Evolutionary conservation across 2,113 vertebrate genomes (phyloP), one percentile per base, ranked within the genome.

Genomic region (Myxocyprinus asiaticus): DNA sequence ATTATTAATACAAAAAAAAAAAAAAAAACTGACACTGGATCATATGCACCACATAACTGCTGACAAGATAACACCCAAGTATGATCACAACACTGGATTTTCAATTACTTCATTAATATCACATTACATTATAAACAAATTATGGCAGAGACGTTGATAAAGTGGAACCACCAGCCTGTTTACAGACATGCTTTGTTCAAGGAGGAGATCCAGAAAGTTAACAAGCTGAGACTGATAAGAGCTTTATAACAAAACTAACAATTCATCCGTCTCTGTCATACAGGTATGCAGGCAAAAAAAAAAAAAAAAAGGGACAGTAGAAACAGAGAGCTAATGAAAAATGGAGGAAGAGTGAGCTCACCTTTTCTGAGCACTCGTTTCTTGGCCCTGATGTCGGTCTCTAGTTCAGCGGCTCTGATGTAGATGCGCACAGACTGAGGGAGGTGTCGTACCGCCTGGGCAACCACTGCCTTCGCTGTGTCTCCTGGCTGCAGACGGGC

Each of bases 311-410:
- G n/a, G 17, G 47, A 3, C 22, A 33, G 22, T 33, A 9, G 50
- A 56, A 6, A 53, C 7, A 65, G 50, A 50, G 59, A 4, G 33
- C 4, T 2, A 33, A 22, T 3, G 10, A 42, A 7, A 11, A 12
- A 7, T 17, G 64, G n/a, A 33, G 43, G 6, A 42, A 43, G 44
- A 22, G 50, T 1, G 5, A 14, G 58, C 90, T 86, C 86, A 98
- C 97, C 97, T 91, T 98, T 99, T 81, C 97, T 92, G 2, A 99
- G 94, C 66, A 99, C 97, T 1, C 97, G 93, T 85, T 99, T 99
- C 91, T 99, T 99, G 12, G 97, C 98, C 6, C 96, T 91, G 81
- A 97, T 94, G 17, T 99, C 98, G 0, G 96, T 99, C 90, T 99
- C 97, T 83, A 99, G 92, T 87, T 99, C 97, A 0, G 97, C 97